These are phyloP conservation scores for Euura lappo DNA, from an alignment of 1,140 invertebrate genomes.

Conservation along the genomic window DNA sequence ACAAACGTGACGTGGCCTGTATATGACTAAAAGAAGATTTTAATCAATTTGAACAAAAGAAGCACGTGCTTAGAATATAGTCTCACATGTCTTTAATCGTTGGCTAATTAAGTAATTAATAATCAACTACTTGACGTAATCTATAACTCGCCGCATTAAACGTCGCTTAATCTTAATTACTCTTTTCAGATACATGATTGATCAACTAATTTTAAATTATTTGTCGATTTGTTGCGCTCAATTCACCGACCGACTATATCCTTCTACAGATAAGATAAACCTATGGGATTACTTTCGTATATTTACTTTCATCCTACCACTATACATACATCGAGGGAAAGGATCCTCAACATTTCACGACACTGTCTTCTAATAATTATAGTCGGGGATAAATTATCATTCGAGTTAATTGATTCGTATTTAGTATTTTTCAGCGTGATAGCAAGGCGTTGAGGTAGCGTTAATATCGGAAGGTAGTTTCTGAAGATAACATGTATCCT, in stretches of 20 bases:
- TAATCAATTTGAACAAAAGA: not conserved
- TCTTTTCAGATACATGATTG: conserved; percentile 14
- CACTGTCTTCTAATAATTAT: too few relatives aligned
- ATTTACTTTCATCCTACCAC: too few relatives aligned
- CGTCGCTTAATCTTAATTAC: conserved; percentile 14
- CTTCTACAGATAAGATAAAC: too few relatives aligned
- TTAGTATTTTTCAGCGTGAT: not conserved
- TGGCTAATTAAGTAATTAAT: conserved; percentile 14
- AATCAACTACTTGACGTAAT: conserved; percentile 14
- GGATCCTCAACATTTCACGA: too few relatives aligned
- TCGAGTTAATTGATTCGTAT: not conserved
- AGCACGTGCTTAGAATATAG: not conserved
- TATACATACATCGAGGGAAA: too few relatives aligned
- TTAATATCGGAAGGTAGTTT: conserved; percentile 3
- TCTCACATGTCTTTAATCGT: conserved; percentile 6
- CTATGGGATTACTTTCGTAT: too few relatives aligned
- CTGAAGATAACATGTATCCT: not conserved
- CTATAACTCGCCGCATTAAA: conserved; percentile 10
- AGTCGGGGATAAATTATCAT: too few relatives aligned
- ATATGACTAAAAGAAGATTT: too few relatives aligned
- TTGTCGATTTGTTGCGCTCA: not conserved
- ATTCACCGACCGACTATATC: not conserved
- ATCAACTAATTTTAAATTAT: conserved; percentile 14
- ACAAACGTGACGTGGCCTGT: not conserved
- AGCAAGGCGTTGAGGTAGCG: not conserved